Conservation (phyloP, 2,888 invertebrate genomes). For the Holacanthella duospinosa region DNA sequence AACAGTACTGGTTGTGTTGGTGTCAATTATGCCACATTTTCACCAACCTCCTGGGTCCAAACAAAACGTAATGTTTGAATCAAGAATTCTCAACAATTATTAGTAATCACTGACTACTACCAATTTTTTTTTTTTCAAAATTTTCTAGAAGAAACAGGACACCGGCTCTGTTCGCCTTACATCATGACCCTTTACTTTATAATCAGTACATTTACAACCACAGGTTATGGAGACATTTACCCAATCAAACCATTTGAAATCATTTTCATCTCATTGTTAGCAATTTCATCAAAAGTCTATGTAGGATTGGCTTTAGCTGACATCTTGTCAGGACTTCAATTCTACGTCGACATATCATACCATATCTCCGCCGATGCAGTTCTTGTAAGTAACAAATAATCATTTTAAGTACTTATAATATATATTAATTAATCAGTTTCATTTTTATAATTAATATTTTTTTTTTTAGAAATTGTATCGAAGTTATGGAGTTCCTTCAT, state of each 20-base stretch:
- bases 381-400: constrained; percentile 9
- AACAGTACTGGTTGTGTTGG: neutral
- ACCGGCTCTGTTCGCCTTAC: constrained; percentile 4
- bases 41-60: constrained; percentile 10
- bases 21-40: neutral
- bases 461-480: constrained; percentile 20
- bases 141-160: neutral
- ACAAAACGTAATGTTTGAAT: constrained; percentile 12
- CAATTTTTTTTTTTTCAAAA: neutral
- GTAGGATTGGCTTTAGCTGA: constrained; percentile 17
- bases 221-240: constrained; percentile 19
- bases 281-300: constrained; percentile 19
- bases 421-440: neutral
- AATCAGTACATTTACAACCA: constrained; percentile 18
- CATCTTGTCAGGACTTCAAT: constrained; percentile 18
- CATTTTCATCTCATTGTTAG: constrained; percentile 15
- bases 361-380: constrained; percentile 21
- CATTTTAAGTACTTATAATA: neutral
- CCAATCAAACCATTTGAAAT: constrained; percentile 19
- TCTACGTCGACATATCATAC: constrained; percentile 15
- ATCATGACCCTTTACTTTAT: constrained; percentile 17
- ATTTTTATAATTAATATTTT: no score
- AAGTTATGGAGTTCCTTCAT: constrained; percentile 17
- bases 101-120: neutral
- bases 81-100: neutral